phyloP scores from a whole-genome alignment of 2,888 invertebrate species.

The Panopea generosa region DNA sequence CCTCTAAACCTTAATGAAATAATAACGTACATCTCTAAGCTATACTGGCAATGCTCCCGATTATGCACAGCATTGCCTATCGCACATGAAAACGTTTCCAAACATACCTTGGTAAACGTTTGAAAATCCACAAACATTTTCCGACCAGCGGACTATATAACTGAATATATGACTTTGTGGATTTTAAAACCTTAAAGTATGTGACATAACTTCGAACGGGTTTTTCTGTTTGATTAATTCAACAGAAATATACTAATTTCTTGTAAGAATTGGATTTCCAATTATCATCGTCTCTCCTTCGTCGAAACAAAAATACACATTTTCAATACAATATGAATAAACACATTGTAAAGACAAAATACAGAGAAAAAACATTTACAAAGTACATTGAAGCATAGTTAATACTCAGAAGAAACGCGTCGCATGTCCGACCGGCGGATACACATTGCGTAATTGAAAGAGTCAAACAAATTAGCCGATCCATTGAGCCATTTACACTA shows the following conservation, averaged over 20 bases:
- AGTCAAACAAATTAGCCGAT: slow-evolving; percentile 28
- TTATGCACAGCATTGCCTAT: no score
- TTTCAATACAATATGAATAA: no score
- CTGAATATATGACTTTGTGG: slow-evolving; percentile 39
- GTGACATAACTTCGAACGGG: no score
- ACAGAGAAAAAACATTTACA: slow-evolving; percentile 8
- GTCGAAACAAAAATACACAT: slow-evolving; percentile 1
- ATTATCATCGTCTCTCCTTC: neutral
- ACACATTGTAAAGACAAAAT: neutral
- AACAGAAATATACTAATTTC: no score
- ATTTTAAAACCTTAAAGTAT: slow-evolving; percentile 13
- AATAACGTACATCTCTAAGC: no score
- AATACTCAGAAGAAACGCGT: slow-evolving; percentile 36
- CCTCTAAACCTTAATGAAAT: no score
- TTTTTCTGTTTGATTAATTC: no score
- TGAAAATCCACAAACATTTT: slow-evolving; percentile 31
- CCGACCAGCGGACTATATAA: slow-evolving; percentile 58
- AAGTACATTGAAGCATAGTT: slow-evolving; percentile 10
- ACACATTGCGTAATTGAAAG: slow-evolving; percentile 58
- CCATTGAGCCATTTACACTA: neutral
- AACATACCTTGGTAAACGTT: no score
- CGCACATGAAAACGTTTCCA: no score
- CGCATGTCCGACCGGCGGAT: slow-evolving; percentile 35
- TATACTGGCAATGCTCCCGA: no score
- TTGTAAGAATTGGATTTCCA: neutral